Conservation (phyloP, 53 echinoderm and acorn worm genomes). For the Mesocentrotus franciscanus region DNA sequence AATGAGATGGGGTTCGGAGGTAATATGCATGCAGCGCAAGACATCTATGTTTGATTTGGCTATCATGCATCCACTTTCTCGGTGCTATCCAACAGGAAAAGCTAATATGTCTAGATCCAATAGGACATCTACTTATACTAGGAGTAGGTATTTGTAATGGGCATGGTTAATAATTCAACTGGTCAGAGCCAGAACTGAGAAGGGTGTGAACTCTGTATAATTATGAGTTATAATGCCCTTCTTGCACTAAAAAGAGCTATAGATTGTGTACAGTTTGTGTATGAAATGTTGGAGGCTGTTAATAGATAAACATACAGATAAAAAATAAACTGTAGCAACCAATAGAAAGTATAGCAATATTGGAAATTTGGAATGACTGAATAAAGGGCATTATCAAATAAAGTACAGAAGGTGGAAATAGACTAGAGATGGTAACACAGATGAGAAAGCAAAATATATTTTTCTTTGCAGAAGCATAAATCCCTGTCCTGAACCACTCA, state of each 20-base stretch:
- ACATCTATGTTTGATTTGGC: background rate
- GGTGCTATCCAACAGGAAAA: background rate
- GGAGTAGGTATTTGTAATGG: too few relatives aligned
- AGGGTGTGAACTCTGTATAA: too few relatives aligned
- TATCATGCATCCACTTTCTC: background rate
- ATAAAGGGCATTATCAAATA: background rate
- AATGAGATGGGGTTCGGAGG: background rate
- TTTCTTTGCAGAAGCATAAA: background rate
- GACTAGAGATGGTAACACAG: background rate
- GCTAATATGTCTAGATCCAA: too few relatives aligned
- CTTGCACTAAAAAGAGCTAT: background rate
- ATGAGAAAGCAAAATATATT: background rate
- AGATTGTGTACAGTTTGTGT: background rate
- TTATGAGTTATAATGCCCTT: too few relatives aligned
- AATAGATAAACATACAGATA: too few relatives aligned
- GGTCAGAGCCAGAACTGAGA: too few relatives aligned
- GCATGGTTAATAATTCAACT: too few relatives aligned
- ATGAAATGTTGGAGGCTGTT: background rate
- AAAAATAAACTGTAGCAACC: background rate
- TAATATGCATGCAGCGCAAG: background rate
- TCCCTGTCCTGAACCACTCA: background rate
- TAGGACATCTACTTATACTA: too few relatives aligned
- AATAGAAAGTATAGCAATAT: background rate
- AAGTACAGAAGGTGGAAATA: too few relatives aligned
- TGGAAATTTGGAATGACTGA: background rate